Base-by-base conservation (phyloP, 2,113 vertebrate species). In the Hippocampus comes region DNA sequence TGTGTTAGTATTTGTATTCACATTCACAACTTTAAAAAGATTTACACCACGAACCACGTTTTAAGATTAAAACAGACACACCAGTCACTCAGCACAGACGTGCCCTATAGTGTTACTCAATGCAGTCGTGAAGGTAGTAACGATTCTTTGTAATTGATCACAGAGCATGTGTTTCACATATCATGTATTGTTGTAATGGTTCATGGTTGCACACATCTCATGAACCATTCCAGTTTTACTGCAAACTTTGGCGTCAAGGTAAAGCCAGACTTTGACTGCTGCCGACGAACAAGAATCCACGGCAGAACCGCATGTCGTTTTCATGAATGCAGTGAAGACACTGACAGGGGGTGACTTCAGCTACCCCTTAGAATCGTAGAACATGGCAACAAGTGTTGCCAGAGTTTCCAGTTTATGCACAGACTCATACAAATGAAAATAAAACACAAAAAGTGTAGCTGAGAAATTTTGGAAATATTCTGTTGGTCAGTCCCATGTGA, bases 1-100 rank as follows among this genome's bases (percentile, higher is more conserved):
- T 11, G 38, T 61, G 27, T 11, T 21, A 34, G 49, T 66, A 41
- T n/a, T 38, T 70, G 49, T 74, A 67, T 74, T 1, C 20, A 66
- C 59, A 23, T 18, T 1, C 49, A 59, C 6, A 3, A 61, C 17
- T 30, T 61, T 34, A 17, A 15, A 61, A 61, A 59, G 56, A 60
- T 23, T 34, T 61, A 2, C 59, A 9, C 27, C 23, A 34, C 27
- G 0, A 61, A 61, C 11, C n/a, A 27, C 27, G 2, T 59, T 27
- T 60, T 30, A 9, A 15, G 57, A 17, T 15, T 2, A 30, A 30
- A 60, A 60, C 25, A 1, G 12, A 60, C 9, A 59, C n/a, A 27
- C 5, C 12, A 9, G 17, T 61, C 4, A 18, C 30, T 27, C 59
- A 34, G 25, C 23, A 18, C 27, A 27, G 15, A 30, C 34, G 18